Conservation (phyloP, 2,113 vertebrate genomes). For the Pachyramphus minor region DNA sequence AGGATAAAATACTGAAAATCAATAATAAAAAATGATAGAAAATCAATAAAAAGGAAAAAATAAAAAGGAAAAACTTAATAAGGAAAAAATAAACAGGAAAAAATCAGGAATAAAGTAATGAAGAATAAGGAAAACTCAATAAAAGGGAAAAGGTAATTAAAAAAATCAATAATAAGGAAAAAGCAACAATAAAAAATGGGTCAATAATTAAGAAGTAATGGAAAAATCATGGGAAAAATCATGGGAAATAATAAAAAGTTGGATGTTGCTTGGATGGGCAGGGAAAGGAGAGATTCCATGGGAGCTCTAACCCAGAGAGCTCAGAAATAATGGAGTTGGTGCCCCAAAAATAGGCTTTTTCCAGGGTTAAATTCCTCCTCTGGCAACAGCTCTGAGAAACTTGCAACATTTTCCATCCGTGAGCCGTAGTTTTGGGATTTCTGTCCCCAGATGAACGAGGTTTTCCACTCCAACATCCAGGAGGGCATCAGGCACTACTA, state of each 20-base stretch:
- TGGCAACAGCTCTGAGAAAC: fast-evolving
- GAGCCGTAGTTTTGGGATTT: fast-evolving
- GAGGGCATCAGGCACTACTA: constrained; percentile 91
- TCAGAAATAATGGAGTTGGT: not conserved
- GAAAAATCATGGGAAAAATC: not conserved
- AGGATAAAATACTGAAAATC: no score
- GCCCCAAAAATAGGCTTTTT: not conserved
- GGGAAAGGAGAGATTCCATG: fast-evolving
- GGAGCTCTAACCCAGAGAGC: no score
- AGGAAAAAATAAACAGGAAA: no score
- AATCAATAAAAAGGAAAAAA: not conserved
- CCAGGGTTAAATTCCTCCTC: not conserved
- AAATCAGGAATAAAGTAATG: no score
- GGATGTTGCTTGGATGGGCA: not conserved
- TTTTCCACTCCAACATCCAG: constrained; percentile 85
- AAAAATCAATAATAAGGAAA: no score
- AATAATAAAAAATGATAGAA: no score
- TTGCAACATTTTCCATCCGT: fast-evolving
- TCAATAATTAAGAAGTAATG: no score
- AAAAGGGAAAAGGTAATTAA: no score
- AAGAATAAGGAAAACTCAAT: not conserved
- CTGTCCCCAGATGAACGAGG: constrained; percentile 72
- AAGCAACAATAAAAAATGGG: no score
- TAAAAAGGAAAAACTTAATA: not conserved
- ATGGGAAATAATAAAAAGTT: not conserved